These are phyloP conservation scores for Notodonta ziczac DNA, from an alignment of 2,888 invertebrate genomes.

Conservation along the genomic window DNA sequence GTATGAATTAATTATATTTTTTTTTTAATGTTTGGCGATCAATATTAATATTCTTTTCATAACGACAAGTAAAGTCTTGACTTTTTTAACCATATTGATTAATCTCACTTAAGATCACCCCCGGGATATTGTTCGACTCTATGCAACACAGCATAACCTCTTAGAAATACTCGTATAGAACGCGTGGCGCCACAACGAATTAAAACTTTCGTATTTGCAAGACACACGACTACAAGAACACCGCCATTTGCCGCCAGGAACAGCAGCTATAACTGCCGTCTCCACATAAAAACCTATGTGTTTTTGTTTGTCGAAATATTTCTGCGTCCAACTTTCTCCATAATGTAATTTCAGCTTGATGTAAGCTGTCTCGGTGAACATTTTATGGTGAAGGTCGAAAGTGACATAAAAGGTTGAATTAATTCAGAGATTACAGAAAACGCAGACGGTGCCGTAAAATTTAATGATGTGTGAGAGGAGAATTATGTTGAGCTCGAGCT, in stretches of 20 bases:
- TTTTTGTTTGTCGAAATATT: conserved; percentile 55
- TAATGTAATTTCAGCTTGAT: conserved; percentile 44
- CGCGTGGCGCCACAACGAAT: conserved; percentile 54
- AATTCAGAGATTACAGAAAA: conserved; percentile 38
- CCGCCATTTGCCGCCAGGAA: conserved; percentile 48
- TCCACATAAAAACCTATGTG: conserved; percentile 53
- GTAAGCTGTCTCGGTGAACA: conserved; percentile 38
- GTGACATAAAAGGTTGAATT: conserved; percentile 28
- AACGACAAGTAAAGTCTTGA: too few relatives aligned
- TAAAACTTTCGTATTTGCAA: conserved; percentile 73
- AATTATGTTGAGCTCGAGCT: conserved; percentile 13
- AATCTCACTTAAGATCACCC: too few relatives aligned
- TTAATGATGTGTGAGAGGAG: conserved; percentile 33
- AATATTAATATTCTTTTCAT: too few relatives aligned
- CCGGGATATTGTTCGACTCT: too few relatives aligned
- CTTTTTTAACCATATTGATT: too few relatives aligned
- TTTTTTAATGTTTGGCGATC: too few relatives aligned
- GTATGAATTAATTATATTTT: too few relatives aligned
- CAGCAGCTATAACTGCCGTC: conserved; percentile 48
- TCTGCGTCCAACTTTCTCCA: conserved; percentile 45
- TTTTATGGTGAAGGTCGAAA: conserved; percentile 28
- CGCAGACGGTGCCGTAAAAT: conserved; percentile 34
- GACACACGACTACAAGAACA: conserved; percentile 52
- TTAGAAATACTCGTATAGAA: conserved; percentile 1
- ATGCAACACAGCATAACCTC: too few relatives aligned